phyloP scores from a whole-genome alignment of 2,797 vertebrate species.

The Periophthalmus magnuspinnatus region DNA sequence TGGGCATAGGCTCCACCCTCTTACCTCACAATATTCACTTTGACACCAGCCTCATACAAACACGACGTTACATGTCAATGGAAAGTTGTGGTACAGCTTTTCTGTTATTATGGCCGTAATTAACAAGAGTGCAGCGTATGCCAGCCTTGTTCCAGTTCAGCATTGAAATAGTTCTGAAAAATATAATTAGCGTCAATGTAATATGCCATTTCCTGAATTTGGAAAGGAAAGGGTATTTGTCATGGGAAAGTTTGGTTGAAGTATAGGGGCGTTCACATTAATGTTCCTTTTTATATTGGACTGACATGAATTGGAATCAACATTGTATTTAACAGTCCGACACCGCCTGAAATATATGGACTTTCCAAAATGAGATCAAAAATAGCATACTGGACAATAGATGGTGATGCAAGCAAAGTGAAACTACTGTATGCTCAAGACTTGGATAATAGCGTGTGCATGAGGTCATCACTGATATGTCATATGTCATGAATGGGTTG shows the following conservation, averaged over 20 bases:
- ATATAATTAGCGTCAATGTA: conserved; percentile 8
- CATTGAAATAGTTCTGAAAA: conserved; percentile 28
- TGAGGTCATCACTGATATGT: conserved; percentile 3
- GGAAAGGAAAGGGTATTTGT: conserved; percentile 9
- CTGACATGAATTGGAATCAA: conserved; percentile 5
- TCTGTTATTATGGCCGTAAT: conserved; percentile 37
- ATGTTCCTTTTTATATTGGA: background rate
- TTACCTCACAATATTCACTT: conserved; percentile 56
- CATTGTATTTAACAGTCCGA: background rate
- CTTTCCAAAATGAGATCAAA: background rate
- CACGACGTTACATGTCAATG: conserved; percentile 47
- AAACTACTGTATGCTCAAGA: background rate
- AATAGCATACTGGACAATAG: conserved; percentile 1
- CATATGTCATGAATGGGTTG: background rate
- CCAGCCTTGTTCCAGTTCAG: conserved; percentile 35
- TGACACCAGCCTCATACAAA: conserved; percentile 26
- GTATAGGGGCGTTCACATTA: background rate
- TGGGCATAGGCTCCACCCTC: conserved; percentile 52
- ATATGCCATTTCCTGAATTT: conserved; percentile 12
- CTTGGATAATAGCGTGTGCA: background rate
- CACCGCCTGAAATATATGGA: background rate
- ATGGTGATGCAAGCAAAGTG: background rate
- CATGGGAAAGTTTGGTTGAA: conserved; percentile 12
- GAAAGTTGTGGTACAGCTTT: conserved; percentile 52
- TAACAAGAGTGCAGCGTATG: conserved; percentile 9